Evolutionary conservation across 2,113 vertebrate species (phyloP), one percentile per base, ranked within the genome.

Genomic region (Crypturellus undulatus): DNA sequence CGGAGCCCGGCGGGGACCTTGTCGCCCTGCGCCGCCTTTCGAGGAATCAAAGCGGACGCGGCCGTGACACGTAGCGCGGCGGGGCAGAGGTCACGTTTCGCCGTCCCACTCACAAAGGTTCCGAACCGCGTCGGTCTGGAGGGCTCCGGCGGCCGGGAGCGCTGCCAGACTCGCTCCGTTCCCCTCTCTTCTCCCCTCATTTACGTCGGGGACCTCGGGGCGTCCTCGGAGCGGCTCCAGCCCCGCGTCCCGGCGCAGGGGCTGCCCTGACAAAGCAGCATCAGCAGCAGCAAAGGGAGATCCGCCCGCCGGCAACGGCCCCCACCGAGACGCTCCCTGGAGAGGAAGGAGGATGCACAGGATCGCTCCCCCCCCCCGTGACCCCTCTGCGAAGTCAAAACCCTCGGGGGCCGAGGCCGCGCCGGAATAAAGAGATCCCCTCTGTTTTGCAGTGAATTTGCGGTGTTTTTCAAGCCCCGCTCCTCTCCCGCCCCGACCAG

Each of bases 61-160:
- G 94, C 96, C 96, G 97, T 95, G 97, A 96, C 89, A 96, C 96
- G 96, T 95, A 95, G 95, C 95, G 89, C 80, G 65, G 72, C 92
- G 65, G 97, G 96, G 97, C 96, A 98, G 95, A 97, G 97, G 97
- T 97, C 98, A 98, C 91, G 94, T 94, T 96, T 96, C 95, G 94
- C 94, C 95, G 88, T 97, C 96, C 96, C 91, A 93, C 96, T 96
- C 95, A 96, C 95, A 95, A 97, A 94, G 96, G 95, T 96, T 96
- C 93, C 93, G 92, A 97, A 96, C 85, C 70, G 96, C 94, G 96
- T 96, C 97, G 96, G 89, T 96, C 96, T 96, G 90, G 92, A 73
- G 76, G 67, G 91, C 51, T 87, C 91, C 93, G 84, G 94, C 85
- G 65, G 83, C 92, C 49, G 91, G 70, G 78, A 93, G 64, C 59